A percentile compares a stretch with the other conserved stretches of the same genome.
Conservation (phyloP, 2,888 invertebrate species). For the Neoitamus cyanurus region DNA sequence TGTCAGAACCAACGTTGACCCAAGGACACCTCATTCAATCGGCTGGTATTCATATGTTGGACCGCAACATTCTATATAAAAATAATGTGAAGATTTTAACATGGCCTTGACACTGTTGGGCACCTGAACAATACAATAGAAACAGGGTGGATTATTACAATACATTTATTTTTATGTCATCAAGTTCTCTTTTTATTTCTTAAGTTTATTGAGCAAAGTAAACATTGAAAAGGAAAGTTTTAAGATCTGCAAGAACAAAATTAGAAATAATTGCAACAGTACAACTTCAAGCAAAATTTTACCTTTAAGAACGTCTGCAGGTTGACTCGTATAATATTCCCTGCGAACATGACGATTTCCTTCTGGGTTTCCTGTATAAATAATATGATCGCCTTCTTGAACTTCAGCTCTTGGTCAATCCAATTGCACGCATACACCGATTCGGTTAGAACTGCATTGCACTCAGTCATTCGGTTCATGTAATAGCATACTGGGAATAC, state of each 20-base stretch:
- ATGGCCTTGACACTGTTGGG: no score
- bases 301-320: background rate
- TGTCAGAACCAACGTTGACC: no score
- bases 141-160: no score
- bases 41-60: no score
- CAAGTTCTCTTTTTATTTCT: no score
- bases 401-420: background rate
- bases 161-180: no score
- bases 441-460: background rate
- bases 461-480: background rate
- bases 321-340: background rate
- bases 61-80: no score
- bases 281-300: no score
- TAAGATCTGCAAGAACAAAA: background rate
- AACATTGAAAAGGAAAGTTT: background rate
- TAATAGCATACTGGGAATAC: background rate
- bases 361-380: background rate
- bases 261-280: no score
- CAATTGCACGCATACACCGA: background rate
- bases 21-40: no score
- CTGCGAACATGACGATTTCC: background rate
- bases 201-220: background rate
- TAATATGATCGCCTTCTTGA: background rate
- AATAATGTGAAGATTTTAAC: no score
- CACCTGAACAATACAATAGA: no score